Base-by-base conservation (phyloP, 37 sponge, comb jelly and placozoan genomes). In the Chondrosia reniformis region DNA sequence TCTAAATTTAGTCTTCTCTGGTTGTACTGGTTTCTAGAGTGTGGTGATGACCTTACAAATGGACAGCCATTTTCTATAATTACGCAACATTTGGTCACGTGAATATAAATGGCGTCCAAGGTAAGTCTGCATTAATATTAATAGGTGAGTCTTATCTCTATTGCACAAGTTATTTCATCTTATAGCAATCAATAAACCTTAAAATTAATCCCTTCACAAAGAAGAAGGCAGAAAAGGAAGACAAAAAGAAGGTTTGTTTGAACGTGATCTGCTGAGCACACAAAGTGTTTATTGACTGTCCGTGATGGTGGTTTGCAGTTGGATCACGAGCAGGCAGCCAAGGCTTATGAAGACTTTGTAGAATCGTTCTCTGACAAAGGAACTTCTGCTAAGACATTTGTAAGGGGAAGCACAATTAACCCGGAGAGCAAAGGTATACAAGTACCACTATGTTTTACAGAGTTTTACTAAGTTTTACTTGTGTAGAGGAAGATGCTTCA, bases 261-360 rank as follows among this genome's bases (percentile, higher is more conserved):
- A n/a, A n/a, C n/a, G n/a, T 40, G 5, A 2, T 73, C 1, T 4
- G 4, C n/a, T n/a, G 19, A 21, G 55, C 19, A 52, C 55, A 52
- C 17, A 21, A 15, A 52, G 17, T 21, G 55, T 52, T 15, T 52
- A 15, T 52, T 19, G 15, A 52, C 55, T 52, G 19, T 15, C 55
- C 55, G 19, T 21, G 15, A 15, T n/a, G n/a, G n/a, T n/a, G n/a
- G n/a, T 33, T 4, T 43, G 42, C 39, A 40, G 41, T 55, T 66
- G 85, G 86, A 30, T 84, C 77, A 28, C 31, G 82, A 69, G 79
- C 72, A 87, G 41, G 85, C 91, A 13, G 93, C 98, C 40, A 55
- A 91, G 40, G 99, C 88, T 12, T 97, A 91, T 80, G 99, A 91
- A 75, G 91, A 95, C 36, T 97, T 97, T 87, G 91, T 92, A 21